Conservation (phyloP, 2,888 invertebrate genomes). For the Galeruca laticollis region DNA sequence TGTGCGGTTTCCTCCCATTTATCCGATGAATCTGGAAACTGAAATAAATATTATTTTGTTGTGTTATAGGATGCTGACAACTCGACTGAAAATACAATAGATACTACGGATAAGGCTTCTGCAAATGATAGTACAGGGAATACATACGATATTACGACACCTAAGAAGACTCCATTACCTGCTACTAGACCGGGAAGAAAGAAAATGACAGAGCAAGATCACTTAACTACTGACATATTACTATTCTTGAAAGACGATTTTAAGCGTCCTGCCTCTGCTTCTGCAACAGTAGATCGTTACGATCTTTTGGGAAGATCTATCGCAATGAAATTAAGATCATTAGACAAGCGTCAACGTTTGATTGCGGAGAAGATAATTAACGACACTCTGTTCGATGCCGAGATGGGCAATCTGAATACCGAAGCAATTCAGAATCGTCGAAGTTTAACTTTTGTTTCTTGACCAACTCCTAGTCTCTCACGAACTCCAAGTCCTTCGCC, state of each 20-base stretch:
- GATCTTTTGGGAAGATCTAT: constrained; percentile 18
- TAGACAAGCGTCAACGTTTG: constrained; percentile 4
- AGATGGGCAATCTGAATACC: constrained; percentile 9
- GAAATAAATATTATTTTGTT: constrained; percentile 4
- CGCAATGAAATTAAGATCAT: constrained; percentile 7
- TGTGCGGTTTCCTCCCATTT: constrained; percentile 23
- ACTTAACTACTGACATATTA: constrained; percentile 7
- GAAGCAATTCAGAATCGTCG: too few relatives aligned
- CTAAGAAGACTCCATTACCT: too few relatives aligned
- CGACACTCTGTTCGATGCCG: constrained; percentile 13
- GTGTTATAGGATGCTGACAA: not conserved
- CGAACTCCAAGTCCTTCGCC: too few relatives aligned
- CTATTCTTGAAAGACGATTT: constrained; percentile 7
- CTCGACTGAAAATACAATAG: too few relatives aligned
- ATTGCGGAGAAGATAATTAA: constrained; percentile 21
- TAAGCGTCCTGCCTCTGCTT: too few relatives aligned
- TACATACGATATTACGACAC: too few relatives aligned
- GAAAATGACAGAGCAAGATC: too few relatives aligned
- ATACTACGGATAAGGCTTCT: too few relatives aligned
- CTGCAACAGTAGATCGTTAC: constrained; percentile 15
- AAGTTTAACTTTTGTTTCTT: too few relatives aligned
- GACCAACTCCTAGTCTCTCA: too few relatives aligned
- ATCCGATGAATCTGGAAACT: constrained; percentile 22
- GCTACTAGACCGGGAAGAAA: too few relatives aligned
- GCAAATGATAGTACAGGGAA: too few relatives aligned